Conservation (phyloP, 2,797 vertebrate genomes). For the Sphaeramia orbicularis region DNA sequence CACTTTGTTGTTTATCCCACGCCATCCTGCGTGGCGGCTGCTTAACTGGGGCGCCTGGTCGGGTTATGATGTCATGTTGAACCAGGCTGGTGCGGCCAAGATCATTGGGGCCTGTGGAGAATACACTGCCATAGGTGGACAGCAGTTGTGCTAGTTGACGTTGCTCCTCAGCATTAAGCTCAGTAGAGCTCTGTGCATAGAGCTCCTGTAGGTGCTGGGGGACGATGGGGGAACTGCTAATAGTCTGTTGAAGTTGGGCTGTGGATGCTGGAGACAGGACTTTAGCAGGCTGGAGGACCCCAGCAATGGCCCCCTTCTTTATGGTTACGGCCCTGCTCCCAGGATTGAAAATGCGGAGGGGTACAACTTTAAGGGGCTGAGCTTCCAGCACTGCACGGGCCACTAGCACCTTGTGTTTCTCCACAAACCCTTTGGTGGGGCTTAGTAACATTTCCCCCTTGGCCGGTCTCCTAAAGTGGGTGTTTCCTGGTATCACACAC, state of each 20-base stretch:
- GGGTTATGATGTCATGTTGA: slow-evolving; percentile 36
- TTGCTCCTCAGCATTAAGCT: background rate
- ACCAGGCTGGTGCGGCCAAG: slow-evolving; percentile 39
- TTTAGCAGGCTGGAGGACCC: slow-evolving; percentile 20
- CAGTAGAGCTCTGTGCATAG: slow-evolving; percentile 20
- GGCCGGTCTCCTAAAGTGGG: background rate
- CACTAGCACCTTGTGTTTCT: slow-evolving; percentile 26
- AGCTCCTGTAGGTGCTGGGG: slow-evolving; percentile 25
- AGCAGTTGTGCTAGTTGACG: slow-evolving; percentile 18
- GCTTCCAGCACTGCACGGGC: slow-evolving; percentile 9
- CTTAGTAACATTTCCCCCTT: slow-evolving; percentile 21
- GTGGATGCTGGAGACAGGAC: background rate
- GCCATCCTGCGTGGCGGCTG: slow-evolving; percentile 35
- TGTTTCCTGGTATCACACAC: background rate
- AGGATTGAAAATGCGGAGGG: slow-evolving; percentile 36
- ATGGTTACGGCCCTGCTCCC: slow-evolving; percentile 10
- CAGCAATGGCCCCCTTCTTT: slow-evolving; percentile 20
- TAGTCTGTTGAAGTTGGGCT: background rate
- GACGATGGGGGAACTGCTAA: slow-evolving; percentile 17
- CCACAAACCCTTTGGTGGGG: slow-evolving; percentile 42
- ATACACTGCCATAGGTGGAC: slow-evolving; percentile 13
- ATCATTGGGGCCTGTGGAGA: slow-evolving; percentile 27
- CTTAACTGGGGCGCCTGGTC: slow-evolving; percentile 22
- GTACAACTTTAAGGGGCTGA: background rate
- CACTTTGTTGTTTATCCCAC: slow-evolving; percentile 13